Base-by-base conservation (phyloP, 2,113 vertebrate genomes). In the Microtus richardsoni region DNA sequence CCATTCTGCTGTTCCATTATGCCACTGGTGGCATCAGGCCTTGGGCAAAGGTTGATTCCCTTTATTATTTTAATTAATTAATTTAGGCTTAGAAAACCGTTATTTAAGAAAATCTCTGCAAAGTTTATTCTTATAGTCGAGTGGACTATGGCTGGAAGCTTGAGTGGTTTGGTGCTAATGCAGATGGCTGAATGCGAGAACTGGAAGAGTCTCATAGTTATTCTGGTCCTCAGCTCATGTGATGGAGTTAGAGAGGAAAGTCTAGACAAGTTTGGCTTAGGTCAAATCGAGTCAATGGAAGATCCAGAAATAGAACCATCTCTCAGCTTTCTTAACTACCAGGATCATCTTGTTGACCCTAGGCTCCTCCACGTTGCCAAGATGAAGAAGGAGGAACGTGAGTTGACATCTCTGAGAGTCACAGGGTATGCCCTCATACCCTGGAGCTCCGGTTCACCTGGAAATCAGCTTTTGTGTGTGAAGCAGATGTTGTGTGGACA, bases 251-350 rank as follows among this genome's bases (percentile, higher is more conserved):
- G 44, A 89, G 49, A 52, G 41, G 28, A 92, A 87, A 92, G 54
- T 90, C 84, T 85, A 92, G 75, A 80, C 17, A 96, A 93, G 19
- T 90, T 95, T 89, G 49, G 62, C 30, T 77, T 39, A 71, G 85
- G 60, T 91, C 79, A 96, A 77, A 93, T 88, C 30, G 87, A 94
- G 75, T 91, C 88, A 91, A 33, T 95, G 92, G 71, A 66, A 95
- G 66, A 95, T 83, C 84, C 41, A 89, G 80, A 95, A 94, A 78
- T 39, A 96, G 77, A 96, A 47, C 70, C 16, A 22, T 91, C 68
- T 93, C 78, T 94, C 54, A 85, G 84, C 21, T 96, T 30, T 62
- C 19, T 96, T 80, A 95, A 78, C 21, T 77, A 30, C 24, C 22
- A 86, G 36, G 30, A 68, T 89, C 12, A 54, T 91, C 94, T 71